phyloP scores from a whole-genome alignment of 2,888 invertebrate species.

The Eupithecia centaureata region DNA sequence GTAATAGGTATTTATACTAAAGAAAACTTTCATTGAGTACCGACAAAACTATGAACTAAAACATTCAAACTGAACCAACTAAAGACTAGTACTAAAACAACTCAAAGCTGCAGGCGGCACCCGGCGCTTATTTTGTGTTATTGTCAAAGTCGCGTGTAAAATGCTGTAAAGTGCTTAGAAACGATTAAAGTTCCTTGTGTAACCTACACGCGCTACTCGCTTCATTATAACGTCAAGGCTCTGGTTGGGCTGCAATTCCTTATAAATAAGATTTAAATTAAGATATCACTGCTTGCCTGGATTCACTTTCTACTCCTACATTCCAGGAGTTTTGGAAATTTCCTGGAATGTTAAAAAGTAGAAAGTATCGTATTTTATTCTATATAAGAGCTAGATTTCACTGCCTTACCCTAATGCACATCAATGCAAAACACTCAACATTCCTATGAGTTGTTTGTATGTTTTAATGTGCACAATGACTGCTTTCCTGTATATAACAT shows the following conservation, averaged over 20 bases:
- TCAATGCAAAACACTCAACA: slow-evolving; percentile 7
- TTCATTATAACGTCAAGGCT: not conserved
- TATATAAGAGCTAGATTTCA: slow-evolving; percentile 3
- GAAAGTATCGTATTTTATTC: not conserved
- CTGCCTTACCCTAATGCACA: slow-evolving; percentile 14
- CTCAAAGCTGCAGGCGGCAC: too few relatives aligned
- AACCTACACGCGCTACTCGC: not conserved
- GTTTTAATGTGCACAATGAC: slow-evolving; percentile 2
- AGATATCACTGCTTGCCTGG: not conserved
- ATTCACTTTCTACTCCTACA: slow-evolving; percentile 2
- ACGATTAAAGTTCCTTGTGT: not conserved
- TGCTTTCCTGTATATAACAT: slow-evolving; percentile 4
- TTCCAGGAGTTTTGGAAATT: not conserved
- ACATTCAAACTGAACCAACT: too few relatives aligned
- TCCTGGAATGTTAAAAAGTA: not conserved
- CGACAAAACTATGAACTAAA: too few relatives aligned
- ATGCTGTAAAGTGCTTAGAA: too few relatives aligned
- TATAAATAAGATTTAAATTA: slow-evolving; percentile 14
- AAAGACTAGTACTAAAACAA: too few relatives aligned
- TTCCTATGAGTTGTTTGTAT: not conserved
- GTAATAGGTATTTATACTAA: too few relatives aligned
- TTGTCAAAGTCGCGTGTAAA: not conserved
- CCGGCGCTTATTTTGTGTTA: not conserved
- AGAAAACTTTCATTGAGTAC: too few relatives aligned
- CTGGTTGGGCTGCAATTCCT: slow-evolving; percentile 18